Evolutionary conservation across 2,888 invertebrate species (phyloP).

Genomic region (Mystacides longicornis): DNA sequence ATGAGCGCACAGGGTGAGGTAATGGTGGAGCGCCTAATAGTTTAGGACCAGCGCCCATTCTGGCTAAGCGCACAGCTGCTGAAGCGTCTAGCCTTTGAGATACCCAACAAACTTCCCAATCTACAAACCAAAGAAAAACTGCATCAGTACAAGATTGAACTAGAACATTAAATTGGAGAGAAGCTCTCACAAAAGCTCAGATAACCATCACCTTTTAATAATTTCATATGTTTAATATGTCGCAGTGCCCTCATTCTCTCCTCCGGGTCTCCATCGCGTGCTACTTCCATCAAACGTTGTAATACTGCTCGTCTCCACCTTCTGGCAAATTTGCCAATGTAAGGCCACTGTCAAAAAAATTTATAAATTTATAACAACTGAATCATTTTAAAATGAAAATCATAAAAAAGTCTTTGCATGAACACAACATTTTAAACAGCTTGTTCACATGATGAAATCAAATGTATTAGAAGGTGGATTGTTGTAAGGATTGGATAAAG

Average conservation of each 20-base stretch:
- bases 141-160: no score
- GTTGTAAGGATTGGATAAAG: no score
- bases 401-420: no score
- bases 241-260: constrained; percentile 20
- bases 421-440: no score
- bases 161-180: no score
- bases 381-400: no score
- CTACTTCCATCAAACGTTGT: constrained; percentile 20
- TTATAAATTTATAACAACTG: not conserved
- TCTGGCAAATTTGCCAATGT: constrained; percentile 19
- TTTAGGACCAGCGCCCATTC: constrained; percentile 14
- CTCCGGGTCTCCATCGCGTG: constrained; percentile 17
- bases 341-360: constrained; percentile 19
- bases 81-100: constrained; percentile 20
- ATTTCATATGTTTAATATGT: constrained; percentile 16
- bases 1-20: constrained; percentile 7
- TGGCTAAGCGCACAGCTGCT: constrained; percentile 19
- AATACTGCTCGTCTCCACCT: constrained; percentile 20
- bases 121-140: no score
- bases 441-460: no score
- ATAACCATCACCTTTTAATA: constrained; percentile 21
- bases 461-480: no score
- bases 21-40: constrained; percentile 22
- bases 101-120: constrained; percentile 24
- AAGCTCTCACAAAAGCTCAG: no score